Evolutionary conservation across 2,797 vertebrate genomes (phyloP).

Genomic region (Liasis olivaceus): DNA sequence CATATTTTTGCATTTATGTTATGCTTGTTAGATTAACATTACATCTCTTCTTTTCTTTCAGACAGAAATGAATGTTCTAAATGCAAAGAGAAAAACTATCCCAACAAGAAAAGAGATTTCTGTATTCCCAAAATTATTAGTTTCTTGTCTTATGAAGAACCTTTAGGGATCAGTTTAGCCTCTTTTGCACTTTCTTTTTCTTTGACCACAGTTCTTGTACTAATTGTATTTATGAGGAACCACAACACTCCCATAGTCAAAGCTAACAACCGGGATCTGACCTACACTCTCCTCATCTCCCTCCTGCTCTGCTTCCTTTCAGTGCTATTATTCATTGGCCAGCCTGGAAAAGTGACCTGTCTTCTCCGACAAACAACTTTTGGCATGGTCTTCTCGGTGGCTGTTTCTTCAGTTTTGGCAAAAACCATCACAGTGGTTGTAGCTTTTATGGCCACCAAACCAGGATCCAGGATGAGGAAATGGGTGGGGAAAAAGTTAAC

Average conservation of each 20-base stretch:
- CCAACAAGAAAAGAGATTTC: not conserved
- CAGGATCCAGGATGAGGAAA: not conserved
- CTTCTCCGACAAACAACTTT: not conserved
- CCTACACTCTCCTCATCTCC: not conserved
- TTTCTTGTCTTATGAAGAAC: conserved; percentile 6
- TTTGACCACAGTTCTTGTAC: not conserved
- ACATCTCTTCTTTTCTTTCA: not conserved
- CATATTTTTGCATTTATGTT: not conserved
- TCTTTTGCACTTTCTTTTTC: not conserved
- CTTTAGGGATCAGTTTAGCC: not conserved
- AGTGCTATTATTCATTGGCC: not conserved
- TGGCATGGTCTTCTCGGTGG: conserved; percentile 6
- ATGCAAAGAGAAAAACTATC: not conserved
- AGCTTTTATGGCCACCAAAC: not conserved
- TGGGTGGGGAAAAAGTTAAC: not conserved
- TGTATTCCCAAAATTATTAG: not conserved
- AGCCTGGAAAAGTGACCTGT: not conserved
- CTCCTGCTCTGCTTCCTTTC: conserved; percentile 10
- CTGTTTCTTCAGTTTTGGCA: conserved; percentile 1
- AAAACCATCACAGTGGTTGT: conserved; percentile 12
- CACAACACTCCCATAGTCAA: conserved; percentile 15
- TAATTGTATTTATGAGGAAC: not conserved
- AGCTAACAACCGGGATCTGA: not conserved
- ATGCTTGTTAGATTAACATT: not conserved
- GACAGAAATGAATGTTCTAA: not conserved